Evolutionary conservation across 1,140 invertebrate genomes (phyloP), one percentile per base, ranked within the genome.

Genomic region (Lysiphlebus fabarum): DNA sequence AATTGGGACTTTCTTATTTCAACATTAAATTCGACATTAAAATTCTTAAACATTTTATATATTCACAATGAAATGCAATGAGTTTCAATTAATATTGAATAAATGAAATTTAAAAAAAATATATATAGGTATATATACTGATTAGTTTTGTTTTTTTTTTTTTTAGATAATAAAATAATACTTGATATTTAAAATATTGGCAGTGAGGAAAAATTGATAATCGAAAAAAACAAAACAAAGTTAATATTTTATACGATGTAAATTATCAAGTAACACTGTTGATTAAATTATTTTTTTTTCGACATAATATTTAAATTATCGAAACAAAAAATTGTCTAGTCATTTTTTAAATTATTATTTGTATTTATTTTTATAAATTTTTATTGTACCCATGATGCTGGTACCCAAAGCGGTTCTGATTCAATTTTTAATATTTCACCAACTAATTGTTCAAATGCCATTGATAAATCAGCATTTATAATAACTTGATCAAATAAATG

Each of bases 401-500:
- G 96, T 11, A 98, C 95, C 96, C 96, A 99, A 11, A 95, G 85
- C 8, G 95, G 93, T 74, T 98, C 93, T 4, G 88, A 91, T 78
- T 98, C 94, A 12, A 98, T 86, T 68, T 87, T 84, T 75, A 90
- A 89, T 2, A 93, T 89, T 47, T 89, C 86, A 62, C 85, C 83
- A 6, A 95, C 80, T 4, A 99, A 84, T 69, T 93, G 90, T 64
- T 93, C 88, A 67, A 97, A 93, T 33, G 95, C 92, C 49, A 85
- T 83, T 3, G 90, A 85, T 49, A 98, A 81, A 69, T 98, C 92
- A 14, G 88, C 91, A 72, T 98, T 99, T 3, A 96, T 85, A 17
- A 99, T 90, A 53, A 89, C 86, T 67, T 93, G 90, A 78, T 99
- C 96, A 76, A 98, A 98, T 70, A 91, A 89, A 78, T 98, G 96